Base-by-base conservation (phyloP, 2,113 vertebrate genomes). In the Hystrix brachyura region DNA sequence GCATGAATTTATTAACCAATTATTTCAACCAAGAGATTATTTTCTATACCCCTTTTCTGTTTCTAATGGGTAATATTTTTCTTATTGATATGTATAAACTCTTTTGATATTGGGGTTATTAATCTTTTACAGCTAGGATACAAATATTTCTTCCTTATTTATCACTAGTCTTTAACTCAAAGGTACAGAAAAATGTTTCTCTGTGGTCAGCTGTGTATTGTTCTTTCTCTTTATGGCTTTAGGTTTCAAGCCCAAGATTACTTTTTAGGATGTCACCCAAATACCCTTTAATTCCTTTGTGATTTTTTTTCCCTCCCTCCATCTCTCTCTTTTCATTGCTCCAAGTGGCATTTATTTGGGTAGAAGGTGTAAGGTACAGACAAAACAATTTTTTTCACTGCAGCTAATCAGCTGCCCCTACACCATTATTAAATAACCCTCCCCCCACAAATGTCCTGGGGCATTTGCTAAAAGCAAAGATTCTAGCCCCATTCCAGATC, bases 1-100 rank as follows among this genome's bases (percentile, higher is more conserved):
- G 57, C 3, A 67, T 62, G 55, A 88, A 17, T 5, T n/a, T 80
- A 81, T 69, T 81, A 81, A 60, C 7, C 27, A 86, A 74, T 53
- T 53, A 82, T 85, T 96, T 90, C 43, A 81, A 69, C 29, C 34
- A 74, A 15, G 38, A 27, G 55, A 64, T 53, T 87, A 82, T 87
- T 82, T 92, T 97, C 55, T 59, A 59, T 19, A 64, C 38, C 38
- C 64, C n/a, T 17, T 85, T 88, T 81, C 46, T 80, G 27, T 92
- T 74, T 84, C 88, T 67, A 71, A 43, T 82, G 32, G 32, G 79
- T 55, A 82, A 48, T n/a, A 80, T 65, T 78, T 90, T 71, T 79
- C 79, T 90, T 85, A 88, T 32, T 76, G 83, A 32, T 51, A 90
- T 95, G 90, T 15, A 25, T 62, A 82, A 90, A 62, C 34, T 93